Conservation (phyloP, 2,113 vertebrate genomes). For the Trematomus loennbergii region DNA sequence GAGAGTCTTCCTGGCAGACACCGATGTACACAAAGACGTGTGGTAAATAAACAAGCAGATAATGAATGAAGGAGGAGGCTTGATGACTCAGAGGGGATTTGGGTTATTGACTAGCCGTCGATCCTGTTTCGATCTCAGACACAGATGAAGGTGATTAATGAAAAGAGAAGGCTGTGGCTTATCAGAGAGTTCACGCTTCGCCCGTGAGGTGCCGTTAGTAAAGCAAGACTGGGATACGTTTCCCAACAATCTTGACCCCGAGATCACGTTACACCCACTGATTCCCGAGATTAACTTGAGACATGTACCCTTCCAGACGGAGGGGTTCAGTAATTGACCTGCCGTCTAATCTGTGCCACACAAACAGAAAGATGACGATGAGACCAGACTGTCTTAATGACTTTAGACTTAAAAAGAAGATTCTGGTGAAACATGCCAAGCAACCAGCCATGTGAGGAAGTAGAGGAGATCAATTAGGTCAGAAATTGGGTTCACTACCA, state of each 20-base stretch:
- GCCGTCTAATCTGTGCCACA: background rate
- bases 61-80: conserved; percentile 70
- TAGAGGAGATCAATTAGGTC: background rate
- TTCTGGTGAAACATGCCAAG: background rate
- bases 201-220: background rate
- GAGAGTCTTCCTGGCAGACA: conserved; percentile 50
- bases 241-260: background rate
- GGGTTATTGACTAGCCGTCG: conserved; percentile 40
- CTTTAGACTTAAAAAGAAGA: conserved; percentile 8
- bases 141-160: conserved; percentile 67
- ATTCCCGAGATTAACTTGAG: conserved; percentile 42
- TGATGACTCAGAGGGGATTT: conserved; percentile 61
- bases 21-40: conserved; percentile 18
- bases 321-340: conserved; percentile 15
- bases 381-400: conserved; percentile 14
- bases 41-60: conserved; percentile 72
- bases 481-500: background rate
- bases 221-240: background rate
- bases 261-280: conserved; percentile 15
- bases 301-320: background rate
- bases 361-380: conserved; percentile 13
- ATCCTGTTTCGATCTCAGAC: conserved; percentile 41
- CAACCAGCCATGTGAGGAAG: background rate
- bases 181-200: conserved; percentile 25
- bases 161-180: conserved; percentile 26